Evolutionary conservation across 1,140 invertebrate species (phyloP), one percentile per base, ranked within the genome.

Genomic region (Ridgeia piscesae): DNA sequence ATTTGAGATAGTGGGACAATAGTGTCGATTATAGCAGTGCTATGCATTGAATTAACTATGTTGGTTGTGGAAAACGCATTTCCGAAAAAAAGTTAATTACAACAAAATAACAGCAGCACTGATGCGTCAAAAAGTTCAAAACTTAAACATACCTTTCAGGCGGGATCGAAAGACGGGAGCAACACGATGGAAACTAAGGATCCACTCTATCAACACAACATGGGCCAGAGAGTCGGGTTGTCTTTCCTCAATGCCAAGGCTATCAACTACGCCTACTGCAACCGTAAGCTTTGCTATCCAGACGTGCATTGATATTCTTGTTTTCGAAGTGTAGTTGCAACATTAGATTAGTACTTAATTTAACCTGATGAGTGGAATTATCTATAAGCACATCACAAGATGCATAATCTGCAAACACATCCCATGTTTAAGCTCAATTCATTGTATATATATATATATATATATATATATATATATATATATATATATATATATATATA

Each of bases 231-330:
- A 92, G 35, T 93, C 6, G 94, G 92, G n/a, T 92, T 95, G 35
- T 95, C 95, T 14, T 96, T 95, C 93, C 94, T 94, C 92, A 95
- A 96, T 91, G 93, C 94, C 27, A 95, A 95, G 92, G 91, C 94
- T n/a, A 95, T 95, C 31, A 96, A 96, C 92, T 33, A 93, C 17
- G 94, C 93, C 0, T 96, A 96, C 92, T 96, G 95, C 93, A 92
- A 93, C 58, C 94, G 95, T 95, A 93, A 91, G 34, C 6, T 42
- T 6, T 11, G 42, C 42, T 42, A 6, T 90, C 17, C 35, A 90
- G 21, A 35, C 31, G 14, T 90, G n/a, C n/a, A n/a, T n/a, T n/a
- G n/a, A n/a, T n/a, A n/a, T n/a, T n/a, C n/a, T n/a, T n/a, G n/a
- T n/a, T n/a, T n/a, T n/a, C 17, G 27, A 9, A 77, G 11, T 31